A percentile compares a stretch with the other conserved stretches of the same genome.
These are phyloP conservation scores for Amphimedon queenslandica DNA, from an alignment of 37 sponge, comb jelly and placozoan species.

Conservation along the genomic window DNA sequence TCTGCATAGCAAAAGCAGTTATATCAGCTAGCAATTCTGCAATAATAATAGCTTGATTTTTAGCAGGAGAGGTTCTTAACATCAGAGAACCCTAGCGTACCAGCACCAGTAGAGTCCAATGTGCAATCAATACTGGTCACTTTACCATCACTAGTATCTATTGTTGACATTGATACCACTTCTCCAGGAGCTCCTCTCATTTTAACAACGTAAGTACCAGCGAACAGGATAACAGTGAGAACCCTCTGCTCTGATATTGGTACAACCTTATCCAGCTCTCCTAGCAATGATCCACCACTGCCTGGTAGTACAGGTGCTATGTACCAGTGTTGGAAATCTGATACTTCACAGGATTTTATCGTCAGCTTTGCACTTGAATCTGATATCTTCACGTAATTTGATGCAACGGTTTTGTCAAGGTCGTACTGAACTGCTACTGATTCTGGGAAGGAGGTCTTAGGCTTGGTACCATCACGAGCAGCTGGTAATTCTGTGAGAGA, in stretches of 20 bases:
- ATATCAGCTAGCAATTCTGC: no score
- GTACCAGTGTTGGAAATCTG: constrained; percentile 31
- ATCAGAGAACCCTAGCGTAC: no score
- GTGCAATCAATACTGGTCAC: no score
- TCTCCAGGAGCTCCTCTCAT: constrained; percentile 27
- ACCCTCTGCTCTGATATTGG: no score
- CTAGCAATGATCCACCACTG: constrained; percentile 17
- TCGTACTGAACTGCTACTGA: background rate
- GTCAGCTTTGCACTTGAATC: background rate
- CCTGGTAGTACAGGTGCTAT: constrained; percentile 26
- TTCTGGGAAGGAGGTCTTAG: no score
- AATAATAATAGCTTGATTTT: no score
- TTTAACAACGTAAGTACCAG: background rate
- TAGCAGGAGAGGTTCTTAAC: no score
- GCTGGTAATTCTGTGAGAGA: background rate
- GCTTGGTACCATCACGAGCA: no score
- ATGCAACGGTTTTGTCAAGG: no score
- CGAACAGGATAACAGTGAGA: background rate
- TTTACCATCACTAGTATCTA: background rate
- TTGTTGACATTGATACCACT: background rate
- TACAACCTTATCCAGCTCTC: no score
- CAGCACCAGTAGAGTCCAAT: no score
- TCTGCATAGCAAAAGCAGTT: no score
- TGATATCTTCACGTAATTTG: background rate
- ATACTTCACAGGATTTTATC: background rate